phyloP scores from a whole-genome alignment of 1,140 invertebrate genomes.

The Campoletis sonorensis region DNA sequence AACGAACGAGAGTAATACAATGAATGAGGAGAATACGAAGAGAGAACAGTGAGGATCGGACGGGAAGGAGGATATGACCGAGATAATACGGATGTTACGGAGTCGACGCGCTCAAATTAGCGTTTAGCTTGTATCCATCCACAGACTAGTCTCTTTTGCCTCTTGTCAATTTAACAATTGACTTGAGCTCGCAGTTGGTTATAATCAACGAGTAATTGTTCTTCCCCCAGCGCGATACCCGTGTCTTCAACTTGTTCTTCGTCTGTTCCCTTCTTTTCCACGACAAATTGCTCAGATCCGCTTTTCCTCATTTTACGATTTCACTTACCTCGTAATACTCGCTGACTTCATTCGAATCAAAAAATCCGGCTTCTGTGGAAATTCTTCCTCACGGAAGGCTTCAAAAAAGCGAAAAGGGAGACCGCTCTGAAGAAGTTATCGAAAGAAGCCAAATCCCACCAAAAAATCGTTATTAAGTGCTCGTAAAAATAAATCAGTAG shows the following conservation, averaged over 20 bases:
- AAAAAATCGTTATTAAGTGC: no score
- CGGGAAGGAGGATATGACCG: constrained; percentile 62
- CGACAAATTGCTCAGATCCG: background rate
- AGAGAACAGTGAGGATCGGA: constrained; percentile 27
- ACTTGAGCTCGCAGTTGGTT: constrained; percentile 51
- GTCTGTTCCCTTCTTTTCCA: background rate
- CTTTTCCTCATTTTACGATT: background rate
- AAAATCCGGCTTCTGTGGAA: no score
- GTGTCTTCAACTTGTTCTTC: background rate
- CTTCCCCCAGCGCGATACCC: background rate
- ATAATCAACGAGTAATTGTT: constrained; percentile 31
- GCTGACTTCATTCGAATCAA: background rate
- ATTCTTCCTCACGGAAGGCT: no score
- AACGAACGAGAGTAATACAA: constrained; percentile 50
- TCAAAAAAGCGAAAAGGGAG: no score
- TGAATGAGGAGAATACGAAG: constrained; percentile 40
- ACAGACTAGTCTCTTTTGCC: constrained; percentile 44
- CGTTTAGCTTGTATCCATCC: constrained; percentile 37
- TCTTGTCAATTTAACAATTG: constrained; percentile 65
- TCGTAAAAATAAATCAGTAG: no score
- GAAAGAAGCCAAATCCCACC: no score
- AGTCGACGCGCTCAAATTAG: constrained; percentile 48
- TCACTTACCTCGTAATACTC: background rate
- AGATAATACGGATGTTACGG: constrained; percentile 58
- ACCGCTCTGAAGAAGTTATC: no score